Conservation (phyloP, 2,888 invertebrate genomes). For the Sthenelais limicola region DNA sequence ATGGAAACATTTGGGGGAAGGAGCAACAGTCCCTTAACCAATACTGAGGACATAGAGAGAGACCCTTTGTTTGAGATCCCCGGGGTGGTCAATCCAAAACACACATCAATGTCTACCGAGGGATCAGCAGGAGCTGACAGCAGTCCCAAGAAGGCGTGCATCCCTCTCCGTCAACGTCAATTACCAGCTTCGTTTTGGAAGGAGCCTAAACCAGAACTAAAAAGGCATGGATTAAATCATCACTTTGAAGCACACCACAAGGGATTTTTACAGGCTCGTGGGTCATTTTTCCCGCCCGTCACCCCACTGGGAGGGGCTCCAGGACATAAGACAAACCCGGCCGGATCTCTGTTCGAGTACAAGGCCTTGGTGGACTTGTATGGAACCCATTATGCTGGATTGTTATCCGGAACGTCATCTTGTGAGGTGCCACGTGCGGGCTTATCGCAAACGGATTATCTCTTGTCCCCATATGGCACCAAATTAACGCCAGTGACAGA, state of each 20-base stretch:
- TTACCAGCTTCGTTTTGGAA: conserved; percentile 45
- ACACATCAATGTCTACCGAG: no score
- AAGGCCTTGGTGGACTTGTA: conserved; percentile 29
- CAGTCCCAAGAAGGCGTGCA: conserved; percentile 7
- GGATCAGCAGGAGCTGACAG: background rate
- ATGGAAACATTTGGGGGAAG: no score
- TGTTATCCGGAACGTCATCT: background rate
- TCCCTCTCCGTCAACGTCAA: conserved; percentile 43
- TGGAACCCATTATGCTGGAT: conserved; percentile 5
- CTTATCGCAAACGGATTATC: conserved; percentile 13
- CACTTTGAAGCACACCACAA: background rate
- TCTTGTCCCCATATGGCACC: conserved; percentile 15
- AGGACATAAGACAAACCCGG: background rate
- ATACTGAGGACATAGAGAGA: no score
- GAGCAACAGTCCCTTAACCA: no score
- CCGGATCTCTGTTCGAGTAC: conserved; percentile 3
- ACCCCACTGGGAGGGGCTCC: background rate
- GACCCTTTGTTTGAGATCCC: conserved; percentile 29
- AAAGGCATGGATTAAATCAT: no score
- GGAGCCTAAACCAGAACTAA: conserved; percentile 39
- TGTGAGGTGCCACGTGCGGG: background rate
- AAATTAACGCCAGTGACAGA: background rate
- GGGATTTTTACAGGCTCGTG: background rate
- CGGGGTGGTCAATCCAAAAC: conserved; percentile 17
- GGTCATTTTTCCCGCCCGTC: conserved; percentile 19